These are phyloP conservation scores for Zoanthus solanderi DNA, from an alignment of 92 coral and sea anemone genomes.

Conservation along the genomic window DNA sequence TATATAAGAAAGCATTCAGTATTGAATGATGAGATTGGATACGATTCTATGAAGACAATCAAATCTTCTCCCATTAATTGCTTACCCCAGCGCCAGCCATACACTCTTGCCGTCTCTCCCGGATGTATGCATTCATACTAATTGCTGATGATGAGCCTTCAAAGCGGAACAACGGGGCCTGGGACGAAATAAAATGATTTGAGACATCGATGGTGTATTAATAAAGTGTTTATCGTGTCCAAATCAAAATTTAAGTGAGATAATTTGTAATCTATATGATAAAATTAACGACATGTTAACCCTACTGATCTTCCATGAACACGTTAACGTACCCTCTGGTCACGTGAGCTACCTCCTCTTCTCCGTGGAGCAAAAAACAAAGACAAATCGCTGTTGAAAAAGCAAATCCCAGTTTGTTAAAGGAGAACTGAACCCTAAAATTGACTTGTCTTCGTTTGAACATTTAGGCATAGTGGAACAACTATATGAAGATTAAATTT, in stretches of 20 bases:
- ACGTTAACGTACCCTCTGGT: slow-evolving; percentile 59
- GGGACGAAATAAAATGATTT: slow-evolving; percentile 4
- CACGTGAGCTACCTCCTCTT: slow-evolving; percentile 79
- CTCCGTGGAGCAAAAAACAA: slow-evolving; percentile 82
- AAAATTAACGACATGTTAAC: no score
- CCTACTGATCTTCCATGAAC: no score
- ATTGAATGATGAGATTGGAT: no score
- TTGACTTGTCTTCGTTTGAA: no score
- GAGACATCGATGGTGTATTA: neutral
- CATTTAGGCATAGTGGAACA: no score
- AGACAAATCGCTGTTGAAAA: slow-evolving; percentile 83
- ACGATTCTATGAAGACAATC: neutral
- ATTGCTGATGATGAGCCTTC: slow-evolving; percentile 98
- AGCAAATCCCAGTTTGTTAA: neutral
- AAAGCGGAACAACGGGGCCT: slow-evolving; percentile 89
- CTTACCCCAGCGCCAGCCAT: slow-evolving; percentile 96
- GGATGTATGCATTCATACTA: slow-evolving; percentile 95
- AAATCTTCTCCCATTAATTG: neutral
- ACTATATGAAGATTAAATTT: no score
- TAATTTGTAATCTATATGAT: no score
- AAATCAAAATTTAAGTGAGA: no score
- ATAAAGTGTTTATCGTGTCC: no score
- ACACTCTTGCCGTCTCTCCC: slow-evolving; percentile 96
- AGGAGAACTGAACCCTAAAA: no score
- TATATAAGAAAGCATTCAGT: no score